Conservation (phyloP, 2,888 invertebrate genomes). For the Rambutsinella grinnellia region DNA sequence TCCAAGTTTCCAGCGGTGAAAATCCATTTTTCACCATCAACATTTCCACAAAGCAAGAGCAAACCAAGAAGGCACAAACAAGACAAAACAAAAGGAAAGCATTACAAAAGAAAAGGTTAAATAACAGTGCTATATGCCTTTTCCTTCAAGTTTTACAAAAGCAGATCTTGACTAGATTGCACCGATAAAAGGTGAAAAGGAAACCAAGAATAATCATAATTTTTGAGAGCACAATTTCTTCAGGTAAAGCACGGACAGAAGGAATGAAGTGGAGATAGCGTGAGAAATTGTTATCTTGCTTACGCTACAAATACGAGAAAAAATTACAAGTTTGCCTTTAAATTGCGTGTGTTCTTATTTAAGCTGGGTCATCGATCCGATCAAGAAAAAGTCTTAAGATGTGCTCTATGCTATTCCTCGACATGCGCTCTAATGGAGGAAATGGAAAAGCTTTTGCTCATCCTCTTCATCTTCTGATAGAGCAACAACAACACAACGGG, state of each 20-base stretch:
- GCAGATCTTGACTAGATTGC: slow-evolving; percentile 16
- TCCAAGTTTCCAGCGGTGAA: slow-evolving; percentile 51
- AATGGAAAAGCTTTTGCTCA: slow-evolving; percentile 7
- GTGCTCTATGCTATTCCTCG: slow-evolving; percentile 14
- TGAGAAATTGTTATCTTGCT: slow-evolving; percentile 45
- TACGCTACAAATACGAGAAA: background rate
- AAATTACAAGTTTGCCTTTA: background rate
- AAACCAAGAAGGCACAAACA: background rate
- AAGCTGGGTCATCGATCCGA: slow-evolving; percentile 55
- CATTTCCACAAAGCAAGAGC: slow-evolving; percentile 2
- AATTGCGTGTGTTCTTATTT: slow-evolving; percentile 18
- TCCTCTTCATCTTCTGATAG: slow-evolving; percentile 18
- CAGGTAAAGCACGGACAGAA: background rate
- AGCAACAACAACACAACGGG: slow-evolving; percentile 17
- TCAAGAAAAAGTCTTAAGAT: slow-evolving; percentile 16
- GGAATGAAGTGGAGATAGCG: slow-evolving; percentile 40
- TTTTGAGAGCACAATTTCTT: slow-evolving; percentile 30
- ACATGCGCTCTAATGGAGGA: slow-evolving; percentile 16
- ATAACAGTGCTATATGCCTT: background rate
- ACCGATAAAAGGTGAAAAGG: background rate
- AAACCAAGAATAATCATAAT: slow-evolving; percentile 19
- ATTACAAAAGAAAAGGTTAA: slow-evolving; percentile 1
- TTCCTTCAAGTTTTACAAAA: slow-evolving; percentile 12
- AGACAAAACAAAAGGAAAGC: background rate
- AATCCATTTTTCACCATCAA: slow-evolving; percentile 55